Evolutionary conservation across 1,140 invertebrate species (phyloP).

Genomic region (Theocolax elegans): DNA sequence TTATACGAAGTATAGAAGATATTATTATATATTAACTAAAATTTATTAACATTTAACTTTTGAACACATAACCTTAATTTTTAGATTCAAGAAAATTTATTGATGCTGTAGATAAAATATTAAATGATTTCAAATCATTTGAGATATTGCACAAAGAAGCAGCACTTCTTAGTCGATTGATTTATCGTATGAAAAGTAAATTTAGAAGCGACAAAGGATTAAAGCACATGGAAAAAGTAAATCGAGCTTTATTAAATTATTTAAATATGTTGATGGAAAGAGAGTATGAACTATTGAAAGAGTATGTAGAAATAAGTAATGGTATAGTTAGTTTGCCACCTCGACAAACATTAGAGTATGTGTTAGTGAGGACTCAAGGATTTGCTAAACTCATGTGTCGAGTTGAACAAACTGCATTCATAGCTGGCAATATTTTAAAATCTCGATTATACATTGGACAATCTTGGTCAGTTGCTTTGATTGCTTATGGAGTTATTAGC

Average conservation of each 20-base stretch:
- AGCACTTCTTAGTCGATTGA: conserved; percentile 69
- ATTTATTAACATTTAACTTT: conserved; percentile 1
- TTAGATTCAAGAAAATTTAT: conserved; percentile 50
- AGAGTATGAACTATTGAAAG: conserved; percentile 58
- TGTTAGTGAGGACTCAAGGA: conserved; percentile 68
- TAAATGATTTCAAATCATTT: conserved; percentile 65
- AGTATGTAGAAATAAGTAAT: conserved; percentile 56
- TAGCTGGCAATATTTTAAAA: conserved; percentile 67
- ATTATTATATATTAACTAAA: conserved; percentile 11
- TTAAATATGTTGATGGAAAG: conserved; percentile 62
- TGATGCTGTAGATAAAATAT: conserved; percentile 46
- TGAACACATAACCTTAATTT: conserved; percentile 1
- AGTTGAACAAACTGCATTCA: conserved; percentile 64
- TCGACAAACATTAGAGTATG: conserved; percentile 71
- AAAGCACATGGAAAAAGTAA: conserved; percentile 70
- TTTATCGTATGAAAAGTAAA: conserved; percentile 73
- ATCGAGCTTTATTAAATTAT: conserved; percentile 69
- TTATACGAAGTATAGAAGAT: too few relatives aligned
- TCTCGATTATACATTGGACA: conserved; percentile 69
- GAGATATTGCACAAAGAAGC: conserved; percentile 68
- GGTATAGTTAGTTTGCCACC: conserved; percentile 65
- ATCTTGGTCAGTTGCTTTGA: conserved; percentile 68
- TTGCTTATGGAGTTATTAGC: conserved; percentile 69
- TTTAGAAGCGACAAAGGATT: conserved; percentile 72
- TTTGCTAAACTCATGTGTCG: conserved; percentile 70